Percentiles rank a stretch among this genome's conserved stretches.
phyloP scores from a whole-genome alignment of 1,140 invertebrate genomes.

The Euura lappo region DNA sequence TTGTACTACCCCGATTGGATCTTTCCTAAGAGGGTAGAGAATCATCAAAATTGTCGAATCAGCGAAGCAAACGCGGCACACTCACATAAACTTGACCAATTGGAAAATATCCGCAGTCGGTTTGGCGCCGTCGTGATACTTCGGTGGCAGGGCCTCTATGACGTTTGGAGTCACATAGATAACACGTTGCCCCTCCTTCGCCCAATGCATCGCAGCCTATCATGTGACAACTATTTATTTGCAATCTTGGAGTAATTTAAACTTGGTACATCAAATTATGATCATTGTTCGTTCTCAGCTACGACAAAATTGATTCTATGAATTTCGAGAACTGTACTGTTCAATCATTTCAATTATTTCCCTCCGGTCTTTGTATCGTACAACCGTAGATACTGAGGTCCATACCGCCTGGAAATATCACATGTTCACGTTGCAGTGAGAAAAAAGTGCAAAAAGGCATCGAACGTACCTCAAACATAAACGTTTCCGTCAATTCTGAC shows the following conservation, averaged over 20 bases:
- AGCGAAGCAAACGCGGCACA: conserved; percentile 1
- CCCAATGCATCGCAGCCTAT: conserved; percentile 52
- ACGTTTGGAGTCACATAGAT: conserved; percentile 45
- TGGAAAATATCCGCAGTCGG: conserved; percentile 39
- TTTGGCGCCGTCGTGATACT: conserved; percentile 47
- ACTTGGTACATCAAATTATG: conserved; percentile 1
- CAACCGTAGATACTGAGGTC: no score
- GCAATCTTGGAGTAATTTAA: conserved; percentile 15
- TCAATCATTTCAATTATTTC: no score
- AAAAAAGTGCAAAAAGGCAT: no score
- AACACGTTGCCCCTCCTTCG: conserved; percentile 45
- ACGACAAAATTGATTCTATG: no score
- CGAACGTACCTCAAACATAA: conserved; percentile 47
- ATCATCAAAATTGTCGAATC: not conserved
- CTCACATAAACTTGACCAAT: conserved; percentile 54
- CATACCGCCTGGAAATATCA: no score
- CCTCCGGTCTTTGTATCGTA: no score
- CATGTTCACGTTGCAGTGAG: no score
- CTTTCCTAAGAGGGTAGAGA: not conserved
- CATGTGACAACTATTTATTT: conserved; percentile 15
- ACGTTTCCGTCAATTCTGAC: conserved; percentile 35
- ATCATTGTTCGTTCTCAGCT: no score
- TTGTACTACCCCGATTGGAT: not conserved
- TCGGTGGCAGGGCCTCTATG: conserved; percentile 41
- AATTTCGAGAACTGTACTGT: no score